A percentile compares a stretch with the other conserved stretches of the same genome.
Conservation (phyloP, 2,797 vertebrate species). For the Mus spretus region DNA sequence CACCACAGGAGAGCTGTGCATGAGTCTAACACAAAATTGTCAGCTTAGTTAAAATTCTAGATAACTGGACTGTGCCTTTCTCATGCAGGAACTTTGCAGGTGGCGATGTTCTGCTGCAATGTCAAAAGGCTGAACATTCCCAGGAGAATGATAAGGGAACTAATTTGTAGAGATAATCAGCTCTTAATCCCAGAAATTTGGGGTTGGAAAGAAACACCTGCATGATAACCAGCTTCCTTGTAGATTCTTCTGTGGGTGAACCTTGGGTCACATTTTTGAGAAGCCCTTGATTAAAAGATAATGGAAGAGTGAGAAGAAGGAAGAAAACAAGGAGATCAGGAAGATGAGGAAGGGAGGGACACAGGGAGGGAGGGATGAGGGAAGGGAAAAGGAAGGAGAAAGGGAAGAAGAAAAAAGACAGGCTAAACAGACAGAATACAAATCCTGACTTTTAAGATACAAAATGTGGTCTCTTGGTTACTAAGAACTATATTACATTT, state of each 20-base stretch:
- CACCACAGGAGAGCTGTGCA: not conserved
- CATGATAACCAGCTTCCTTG: not conserved
- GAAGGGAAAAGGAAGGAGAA: too few species aligned
- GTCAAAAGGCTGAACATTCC: not conserved
- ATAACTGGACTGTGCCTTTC: not conserved
- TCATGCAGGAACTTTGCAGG: not conserved
- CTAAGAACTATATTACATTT: not conserved
- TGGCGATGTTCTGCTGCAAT: too few species aligned
- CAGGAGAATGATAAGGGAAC: not conserved
- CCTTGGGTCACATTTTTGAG: not conserved
- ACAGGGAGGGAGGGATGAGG: not conserved
- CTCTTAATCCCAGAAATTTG: not conserved
- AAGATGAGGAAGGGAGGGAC: not conserved
- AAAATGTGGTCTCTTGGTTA: not conserved
- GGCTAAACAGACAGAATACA: not conserved
- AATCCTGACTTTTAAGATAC: not conserved
- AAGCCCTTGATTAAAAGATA: conserved; percentile 1
- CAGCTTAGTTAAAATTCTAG: not conserved
- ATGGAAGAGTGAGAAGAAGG: not conserved
- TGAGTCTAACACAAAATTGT: not conserved
- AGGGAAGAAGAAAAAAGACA: not conserved
- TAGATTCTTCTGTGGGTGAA: conserved; percentile 24
- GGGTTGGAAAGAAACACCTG: not conserved
- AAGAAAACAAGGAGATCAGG: not conserved
- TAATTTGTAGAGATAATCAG: not conserved